Conservation (phyloP, 2,113 vertebrate species). For the Damaliscus lunatus region DNA sequence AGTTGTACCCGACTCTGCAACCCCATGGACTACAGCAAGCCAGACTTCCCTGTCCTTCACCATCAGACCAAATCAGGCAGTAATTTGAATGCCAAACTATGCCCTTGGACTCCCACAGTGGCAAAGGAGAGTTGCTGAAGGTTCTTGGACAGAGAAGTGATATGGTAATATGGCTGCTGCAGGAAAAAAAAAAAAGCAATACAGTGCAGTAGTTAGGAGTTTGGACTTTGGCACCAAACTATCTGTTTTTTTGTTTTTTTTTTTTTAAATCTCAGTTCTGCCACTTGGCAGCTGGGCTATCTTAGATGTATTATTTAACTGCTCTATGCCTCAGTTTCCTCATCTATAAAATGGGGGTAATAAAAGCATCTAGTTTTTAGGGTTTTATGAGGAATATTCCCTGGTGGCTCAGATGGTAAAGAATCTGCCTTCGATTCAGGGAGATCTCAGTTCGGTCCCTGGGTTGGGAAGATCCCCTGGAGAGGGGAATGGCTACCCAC, state of each 20-base stretch:
- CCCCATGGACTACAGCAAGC: not conserved
- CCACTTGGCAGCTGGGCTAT: not conserved
- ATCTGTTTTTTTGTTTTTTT: not conserved
- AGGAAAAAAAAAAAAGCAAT: not conserved
- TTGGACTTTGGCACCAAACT: not conserved
- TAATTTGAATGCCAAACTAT: not conserved
- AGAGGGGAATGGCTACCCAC: not conserved
- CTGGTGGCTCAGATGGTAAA: not conserved
- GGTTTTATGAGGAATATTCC: not conserved
- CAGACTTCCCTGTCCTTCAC: not conserved
- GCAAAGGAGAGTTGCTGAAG: not conserved
- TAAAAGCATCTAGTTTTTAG: not conserved
- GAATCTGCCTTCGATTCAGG: not conserved
- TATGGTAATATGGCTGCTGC: not conserved
- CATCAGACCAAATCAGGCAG: not conserved
- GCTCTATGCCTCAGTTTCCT: not conserved
- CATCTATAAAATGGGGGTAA: not conserved
- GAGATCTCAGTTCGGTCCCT: not conserved
- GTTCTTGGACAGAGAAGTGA: not conserved
- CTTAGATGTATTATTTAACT: not conserved
- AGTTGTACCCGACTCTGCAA: not conserved
- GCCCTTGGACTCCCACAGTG: not conserved
- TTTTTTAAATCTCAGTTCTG: not conserved
- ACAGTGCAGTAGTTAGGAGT: not conserved
- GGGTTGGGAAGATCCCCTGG: not conserved